phyloP scores from a whole-genome alignment of 1,140 invertebrate species.

The Apis dorsata region DNA sequence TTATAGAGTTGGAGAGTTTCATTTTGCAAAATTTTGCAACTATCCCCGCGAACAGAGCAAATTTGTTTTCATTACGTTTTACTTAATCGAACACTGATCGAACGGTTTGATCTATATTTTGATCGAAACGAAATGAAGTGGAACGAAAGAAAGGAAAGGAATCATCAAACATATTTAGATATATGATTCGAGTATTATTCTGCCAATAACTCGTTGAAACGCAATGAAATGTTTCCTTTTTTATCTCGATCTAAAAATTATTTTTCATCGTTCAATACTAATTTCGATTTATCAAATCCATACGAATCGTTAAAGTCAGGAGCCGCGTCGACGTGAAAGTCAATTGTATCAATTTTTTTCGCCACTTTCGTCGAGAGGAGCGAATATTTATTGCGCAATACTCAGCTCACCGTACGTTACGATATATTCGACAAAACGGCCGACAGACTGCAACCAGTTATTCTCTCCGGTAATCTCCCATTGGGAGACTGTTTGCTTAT shows the following conservation, averaged over 20 bases:
- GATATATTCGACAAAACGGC: constrained; percentile 54
- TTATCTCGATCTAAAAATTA: too few species aligned
- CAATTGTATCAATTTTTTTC: constrained; percentile 27
- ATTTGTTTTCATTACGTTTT: not conserved
- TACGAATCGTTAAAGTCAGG: constrained; percentile 39
- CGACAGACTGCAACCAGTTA: constrained; percentile 47
- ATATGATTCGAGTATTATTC: not conserved
- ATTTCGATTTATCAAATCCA: constrained; percentile 30
- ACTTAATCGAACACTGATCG: not conserved
- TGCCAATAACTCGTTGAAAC: not conserved
- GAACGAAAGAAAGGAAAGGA: not conserved
- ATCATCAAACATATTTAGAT: not conserved
- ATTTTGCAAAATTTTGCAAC: not conserved
- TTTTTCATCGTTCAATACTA: too few species aligned
- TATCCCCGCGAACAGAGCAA: not conserved
- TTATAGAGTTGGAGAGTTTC: not conserved
- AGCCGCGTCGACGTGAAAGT: constrained; percentile 5
- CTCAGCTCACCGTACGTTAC: constrained; percentile 1
- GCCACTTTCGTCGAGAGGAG: constrained; percentile 30
- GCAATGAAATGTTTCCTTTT: too few species aligned
- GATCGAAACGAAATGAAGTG: not conserved
- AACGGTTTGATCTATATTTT: not conserved
- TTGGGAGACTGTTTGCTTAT: constrained; percentile 48
- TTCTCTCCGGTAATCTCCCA: constrained; percentile 45
- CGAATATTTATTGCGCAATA: constrained; percentile 60